Conservation (phyloP, 2,888 invertebrate species). For the Protodeltote pygarga region DNA sequence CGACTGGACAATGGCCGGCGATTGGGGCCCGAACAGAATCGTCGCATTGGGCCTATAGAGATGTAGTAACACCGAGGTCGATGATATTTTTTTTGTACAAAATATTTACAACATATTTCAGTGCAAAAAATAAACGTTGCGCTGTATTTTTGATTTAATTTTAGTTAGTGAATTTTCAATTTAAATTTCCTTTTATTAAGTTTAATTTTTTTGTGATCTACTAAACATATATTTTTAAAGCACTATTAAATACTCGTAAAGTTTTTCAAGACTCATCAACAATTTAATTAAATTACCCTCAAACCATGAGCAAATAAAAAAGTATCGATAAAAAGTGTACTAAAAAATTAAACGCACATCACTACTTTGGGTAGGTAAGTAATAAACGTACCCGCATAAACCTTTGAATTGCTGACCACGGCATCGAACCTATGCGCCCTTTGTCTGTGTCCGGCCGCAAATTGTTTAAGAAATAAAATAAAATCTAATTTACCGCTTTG, state of each 20-base stretch:
- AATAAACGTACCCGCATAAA: constrained; percentile 85
- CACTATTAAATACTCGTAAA: too few species aligned
- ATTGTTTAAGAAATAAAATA: constrained; percentile 86
- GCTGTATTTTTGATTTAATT: too few species aligned
- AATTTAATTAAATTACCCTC: too few species aligned
- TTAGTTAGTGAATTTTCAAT: too few species aligned
- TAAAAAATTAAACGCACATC: constrained; percentile 42
- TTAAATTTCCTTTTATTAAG: too few species aligned
- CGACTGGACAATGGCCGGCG: constrained; percentile 78
- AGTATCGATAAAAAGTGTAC: constrained; percentile 24
- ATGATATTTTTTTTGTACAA: constrained; percentile 3
- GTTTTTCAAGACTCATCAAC: too few species aligned
- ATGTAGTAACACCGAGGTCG: constrained; percentile 12
- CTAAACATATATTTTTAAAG: too few species aligned
- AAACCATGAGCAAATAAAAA: too few species aligned
- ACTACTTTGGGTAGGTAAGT: constrained; percentile 71
- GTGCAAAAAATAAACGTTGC: too few species aligned
- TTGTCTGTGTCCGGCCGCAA: constrained; percentile 82
- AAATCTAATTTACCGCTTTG: constrained; percentile 85
- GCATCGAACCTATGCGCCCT: constrained; percentile 81
- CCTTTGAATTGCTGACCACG: constrained; percentile 85
- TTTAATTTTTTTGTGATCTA: too few species aligned
- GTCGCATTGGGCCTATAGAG: constrained; percentile 55
- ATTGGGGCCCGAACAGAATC: constrained; percentile 76
- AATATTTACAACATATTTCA: background rate